These are phyloP conservation scores for Tenebrio molitor DNA, from an alignment of 1,140 invertebrate species.

Conservation along the genomic window DNA sequence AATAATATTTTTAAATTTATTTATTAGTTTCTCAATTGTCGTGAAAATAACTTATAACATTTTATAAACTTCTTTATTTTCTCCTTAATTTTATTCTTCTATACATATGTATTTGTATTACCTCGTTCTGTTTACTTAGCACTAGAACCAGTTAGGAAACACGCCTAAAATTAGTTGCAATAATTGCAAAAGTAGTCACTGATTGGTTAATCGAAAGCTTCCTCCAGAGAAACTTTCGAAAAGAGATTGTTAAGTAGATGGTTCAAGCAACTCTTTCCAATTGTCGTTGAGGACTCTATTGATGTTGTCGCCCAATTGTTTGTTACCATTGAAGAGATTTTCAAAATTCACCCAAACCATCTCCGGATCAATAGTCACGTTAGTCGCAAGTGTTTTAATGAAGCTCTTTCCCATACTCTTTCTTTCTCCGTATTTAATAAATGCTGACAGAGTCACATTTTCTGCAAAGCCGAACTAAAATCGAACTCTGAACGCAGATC, in stretches of 20 bases:
- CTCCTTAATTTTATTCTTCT: too few relatives aligned
- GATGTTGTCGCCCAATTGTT: neutral
- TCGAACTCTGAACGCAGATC: too few relatives aligned
- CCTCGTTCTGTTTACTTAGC: too few relatives aligned
- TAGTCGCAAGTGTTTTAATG: neutral
- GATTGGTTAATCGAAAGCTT: conserved; percentile 17
- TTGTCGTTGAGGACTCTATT: conserved; percentile 20
- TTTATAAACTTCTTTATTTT: too few relatives aligned
- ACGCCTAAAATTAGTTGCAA: too few relatives aligned
- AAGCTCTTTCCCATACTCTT: too few relatives aligned
- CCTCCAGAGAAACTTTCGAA: conserved; percentile 2
- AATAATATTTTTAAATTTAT: too few relatives aligned
- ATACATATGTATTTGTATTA: too few relatives aligned
- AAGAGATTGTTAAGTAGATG: conserved; percentile 3
- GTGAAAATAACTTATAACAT: too few relatives aligned
- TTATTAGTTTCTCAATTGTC: too few relatives aligned
- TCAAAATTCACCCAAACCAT: conserved; percentile 3
- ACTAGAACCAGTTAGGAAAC: too few relatives aligned
- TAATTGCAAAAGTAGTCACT: too few relatives aligned
- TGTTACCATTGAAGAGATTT: conserved; percentile 23
- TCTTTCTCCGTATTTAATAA: neutral
- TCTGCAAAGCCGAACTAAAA: neutral
- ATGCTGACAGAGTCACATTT: neutral
- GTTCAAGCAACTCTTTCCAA: conserved; percentile 3
- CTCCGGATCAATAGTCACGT: neutral